Evolutionary conservation across 2,888 invertebrate species (phyloP).

Genomic region (Dione juno): DNA sequence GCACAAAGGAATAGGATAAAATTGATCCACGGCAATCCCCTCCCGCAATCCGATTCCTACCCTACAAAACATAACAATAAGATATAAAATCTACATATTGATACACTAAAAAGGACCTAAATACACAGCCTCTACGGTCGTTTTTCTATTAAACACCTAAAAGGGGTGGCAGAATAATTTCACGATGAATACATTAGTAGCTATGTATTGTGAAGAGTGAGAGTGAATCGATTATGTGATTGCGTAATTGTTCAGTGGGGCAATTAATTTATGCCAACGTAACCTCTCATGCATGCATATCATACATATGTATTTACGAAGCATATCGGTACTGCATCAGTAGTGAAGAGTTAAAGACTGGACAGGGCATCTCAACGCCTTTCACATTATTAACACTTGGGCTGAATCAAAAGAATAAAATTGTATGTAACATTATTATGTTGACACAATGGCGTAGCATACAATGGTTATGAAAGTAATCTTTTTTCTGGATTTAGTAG

Average conservation of each 20-base stretch:
- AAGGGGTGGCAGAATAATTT: conserved; percentile 28
- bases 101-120: conserved; percentile 15
- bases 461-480: no score
- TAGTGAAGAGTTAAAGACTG: background rate
- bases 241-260: conserved; percentile 43
- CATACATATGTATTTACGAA: background rate
- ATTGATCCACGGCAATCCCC: conserved; percentile 61
- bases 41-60: conserved; percentile 50
- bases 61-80: conserved; percentile 31
- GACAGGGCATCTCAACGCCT: background rate
- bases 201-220: conserved; percentile 43
- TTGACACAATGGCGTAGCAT: no score
- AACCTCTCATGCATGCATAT: conserved; percentile 23
- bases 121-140: background rate
- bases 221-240: conserved; percentile 47
- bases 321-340: background rate
- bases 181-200: conserved; percentile 38
- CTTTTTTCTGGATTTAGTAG: no score
- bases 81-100: background rate
- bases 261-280: conserved; percentile 44
- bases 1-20: conserved; percentile 59
- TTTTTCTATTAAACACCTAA: background rate
- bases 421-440: no score
- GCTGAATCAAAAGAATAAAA: no score
- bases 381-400: background rate